phyloP scores from a whole-genome alignment of 2,888 invertebrate genomes.

The Ophioninae sp. region DNA sequence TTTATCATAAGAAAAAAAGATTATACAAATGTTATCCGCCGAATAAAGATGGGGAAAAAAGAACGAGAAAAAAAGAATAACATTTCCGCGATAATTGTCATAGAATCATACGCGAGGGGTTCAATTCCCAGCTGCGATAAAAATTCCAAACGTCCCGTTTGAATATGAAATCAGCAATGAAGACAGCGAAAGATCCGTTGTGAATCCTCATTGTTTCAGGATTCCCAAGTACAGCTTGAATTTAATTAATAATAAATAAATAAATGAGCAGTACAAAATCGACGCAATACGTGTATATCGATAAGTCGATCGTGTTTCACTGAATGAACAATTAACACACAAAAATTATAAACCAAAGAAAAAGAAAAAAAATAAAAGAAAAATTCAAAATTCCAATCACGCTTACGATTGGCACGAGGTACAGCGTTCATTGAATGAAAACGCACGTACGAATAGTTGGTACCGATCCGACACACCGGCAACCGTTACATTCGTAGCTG shows the following conservation, averaged over 20 bases:
- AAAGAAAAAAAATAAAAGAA: not conserved
- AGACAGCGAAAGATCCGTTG: not conserved
- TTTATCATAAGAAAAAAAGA: too few species aligned
- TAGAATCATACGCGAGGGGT: too few species aligned
- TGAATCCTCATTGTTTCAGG: not conserved
- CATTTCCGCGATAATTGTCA: too few species aligned
- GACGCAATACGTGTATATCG: not conserved
- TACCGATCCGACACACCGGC: conserved; percentile 46
- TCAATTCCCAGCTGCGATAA: too few species aligned
- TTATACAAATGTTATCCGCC: too few species aligned
- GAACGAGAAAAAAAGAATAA: too few species aligned
- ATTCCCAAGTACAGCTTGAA: not conserved
- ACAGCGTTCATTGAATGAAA: conserved; percentile 23
- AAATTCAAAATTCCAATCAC: not conserved
- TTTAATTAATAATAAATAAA: too few species aligned
- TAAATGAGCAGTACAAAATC: not conserved
- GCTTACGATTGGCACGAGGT: not conserved
- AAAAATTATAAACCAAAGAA: not conserved
- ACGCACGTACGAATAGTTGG: conserved; percentile 30
- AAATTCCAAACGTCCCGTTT: not conserved
- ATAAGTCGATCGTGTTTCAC: not conserved
- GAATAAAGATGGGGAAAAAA: too few species aligned
- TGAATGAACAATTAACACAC: not conserved
- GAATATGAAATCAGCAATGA: not conserved
- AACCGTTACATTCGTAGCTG: conserved; percentile 54